Base-by-base conservation (phyloP, 1,140 invertebrate genomes). In the Parapsyche elsis region DNA sequence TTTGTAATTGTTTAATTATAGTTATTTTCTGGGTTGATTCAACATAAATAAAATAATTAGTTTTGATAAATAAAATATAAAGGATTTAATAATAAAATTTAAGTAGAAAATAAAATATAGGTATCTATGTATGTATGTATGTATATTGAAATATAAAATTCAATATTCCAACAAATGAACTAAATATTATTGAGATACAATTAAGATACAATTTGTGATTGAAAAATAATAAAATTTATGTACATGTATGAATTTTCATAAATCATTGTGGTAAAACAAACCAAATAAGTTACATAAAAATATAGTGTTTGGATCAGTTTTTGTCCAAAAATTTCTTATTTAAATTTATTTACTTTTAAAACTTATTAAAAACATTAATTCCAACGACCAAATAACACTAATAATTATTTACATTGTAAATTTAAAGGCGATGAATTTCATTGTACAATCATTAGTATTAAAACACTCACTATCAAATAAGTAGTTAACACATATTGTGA, bases 401-500 rank as follows among this genome's bases (percentile, higher is more conserved):
- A 30, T 30, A 59, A 57, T 70, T 78, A 38, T 45, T 67, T 45
- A 46, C 16, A 78, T 61, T 26, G 14, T 70, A 49, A 38, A 38
- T 38, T 38, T 67, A 78, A 67, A 78, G 23, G 53, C 16, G 57
- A 23, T 38, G 9, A 70, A 21, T 70, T 67, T 67, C 57, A 78
- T 45, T 45, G 23, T 78, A 70, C 24, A 61, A 61, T 14, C 53
- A 38, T 57, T 49, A 9, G 16, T 71, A 9, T 21, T 19, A 19
- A 19, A 19, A 19, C 49, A 61, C 9, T 61, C 57, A 67, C 24
- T 67, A 67, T 67, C 23, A 67, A 24, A 57, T 0, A 26, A 14
- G 9, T 21, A 21, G 76, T 80, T 73, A 82, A 82, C 75, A 82
- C 78, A 80, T 82, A 53, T 82, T 82, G 19, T 82, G 30, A 44